Evolutionary conservation across 2,888 invertebrate species (phyloP).

Genomic region (Eustalomyia histrio): DNA sequence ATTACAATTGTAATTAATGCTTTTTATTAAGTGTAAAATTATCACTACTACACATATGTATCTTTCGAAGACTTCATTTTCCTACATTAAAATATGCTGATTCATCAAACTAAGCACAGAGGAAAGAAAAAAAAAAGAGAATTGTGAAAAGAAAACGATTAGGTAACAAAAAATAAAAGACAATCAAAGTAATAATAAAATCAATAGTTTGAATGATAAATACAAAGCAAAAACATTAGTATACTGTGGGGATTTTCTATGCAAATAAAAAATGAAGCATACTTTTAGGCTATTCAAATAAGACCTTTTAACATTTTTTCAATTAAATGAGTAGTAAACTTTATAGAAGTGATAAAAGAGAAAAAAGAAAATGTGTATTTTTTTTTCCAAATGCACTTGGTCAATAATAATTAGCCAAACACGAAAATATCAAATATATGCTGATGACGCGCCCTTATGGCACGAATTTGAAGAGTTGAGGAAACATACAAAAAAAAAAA

Average conservation of each 20-base stretch:
- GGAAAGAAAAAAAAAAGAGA: neutral
- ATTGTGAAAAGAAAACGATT: slow-evolving; percentile 24
- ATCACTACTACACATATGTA: slow-evolving; percentile 24
- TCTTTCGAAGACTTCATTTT: slow-evolving; percentile 32
- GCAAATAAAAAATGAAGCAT: slow-evolving; percentile 30
- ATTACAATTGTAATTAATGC: slow-evolving; percentile 9
- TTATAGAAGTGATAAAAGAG: neutral
- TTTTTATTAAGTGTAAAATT: slow-evolving; percentile 41
- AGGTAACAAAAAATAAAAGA: slow-evolving; percentile 35
- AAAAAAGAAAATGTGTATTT: neutral
- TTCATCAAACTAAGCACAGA: slow-evolving; percentile 36
- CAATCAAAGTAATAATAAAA: slow-evolving; percentile 41
- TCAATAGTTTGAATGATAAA: slow-evolving; percentile 31
- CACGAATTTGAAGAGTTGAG: slow-evolving; percentile 70
- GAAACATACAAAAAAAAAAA: slow-evolving; percentile 23
- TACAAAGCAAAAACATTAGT: slow-evolving; percentile 23
- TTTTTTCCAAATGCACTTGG: slow-evolving; percentile 64
- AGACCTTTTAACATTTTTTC: neutral
- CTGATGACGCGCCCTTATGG: slow-evolving; percentile 73
- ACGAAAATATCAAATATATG: slow-evolving; percentile 64
- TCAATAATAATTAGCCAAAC: slow-evolving; percentile 72
- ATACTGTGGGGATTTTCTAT: slow-evolving; percentile 43
- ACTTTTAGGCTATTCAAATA: slow-evolving; percentile 34
- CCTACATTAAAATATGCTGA: slow-evolving; percentile 44
- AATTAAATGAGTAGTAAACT: neutral